Base-by-base conservation (phyloP, 2,888 invertebrate genomes). In the Falcaria lacertinaria region DNA sequence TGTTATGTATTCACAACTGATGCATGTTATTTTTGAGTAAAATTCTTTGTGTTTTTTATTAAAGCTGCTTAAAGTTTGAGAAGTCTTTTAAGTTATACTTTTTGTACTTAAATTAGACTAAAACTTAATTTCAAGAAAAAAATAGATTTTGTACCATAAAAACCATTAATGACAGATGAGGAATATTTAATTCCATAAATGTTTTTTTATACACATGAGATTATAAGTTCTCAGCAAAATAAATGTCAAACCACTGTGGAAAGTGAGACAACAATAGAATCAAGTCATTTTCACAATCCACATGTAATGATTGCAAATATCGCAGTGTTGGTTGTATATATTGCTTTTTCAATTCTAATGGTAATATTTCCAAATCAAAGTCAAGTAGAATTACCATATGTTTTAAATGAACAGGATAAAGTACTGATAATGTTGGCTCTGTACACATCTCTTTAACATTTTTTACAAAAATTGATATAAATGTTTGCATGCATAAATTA, bases 211-310 rank as follows among this genome's bases (percentile, higher is more conserved):
- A n/a, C n/a, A n/a, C n/a, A n/a, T n/a, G n/a, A n/a, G n/a, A n/a
- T 28, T 28, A 11, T 11, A 28, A 28, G 33, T 42, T 45, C 42
- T 33, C 32, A 25, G 50, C 28, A 53, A 64, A 70, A 60, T 80
- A 86, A 43, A 80, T 50, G 60, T 78, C 65, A 62, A 85, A 83
- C 88, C 88, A 88, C 15, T 71, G 59, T 19, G 80, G 79, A 53
- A 71, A 88, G 59, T 89, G 88, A n/a, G 80, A 74, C 14, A 89
- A 45, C 19, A 88, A 48, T 69, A 88, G 60, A 17, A 82, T 69
- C 13, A 86, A 62, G 48, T 85, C 77, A 66, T 58, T 66, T 50
- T 75, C 66, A 11, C 65, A 72, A 28, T 64, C 39, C n/a, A 45
- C 36, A 45, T 72, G 60, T 14, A 86, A 36, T 7, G 49, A 45